Percentiles rank a stretch among this genome's conserved stretches.
phyloP scores from a whole-genome alignment of 1,140 invertebrate species.

The Octopus bimaculoides region DNA sequence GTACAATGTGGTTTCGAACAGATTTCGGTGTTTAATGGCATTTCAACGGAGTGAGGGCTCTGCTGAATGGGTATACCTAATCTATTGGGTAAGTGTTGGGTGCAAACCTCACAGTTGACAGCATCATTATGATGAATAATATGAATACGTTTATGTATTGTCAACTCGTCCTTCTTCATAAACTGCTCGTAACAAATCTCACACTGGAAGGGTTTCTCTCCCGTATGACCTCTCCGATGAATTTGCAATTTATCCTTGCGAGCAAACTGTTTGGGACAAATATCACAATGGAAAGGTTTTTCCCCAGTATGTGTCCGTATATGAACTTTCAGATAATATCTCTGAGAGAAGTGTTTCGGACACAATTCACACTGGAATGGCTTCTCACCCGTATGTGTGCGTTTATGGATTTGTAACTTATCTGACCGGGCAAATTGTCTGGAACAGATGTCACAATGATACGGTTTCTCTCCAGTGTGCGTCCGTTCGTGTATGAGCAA shows the following conservation, averaged over 20 bases:
- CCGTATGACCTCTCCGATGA: conserved; percentile 10
- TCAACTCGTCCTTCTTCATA: conserved; percentile 62
- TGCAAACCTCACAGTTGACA: conserved; percentile 55
- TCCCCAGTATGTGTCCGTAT: conserved; percentile 10
- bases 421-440: conserved; percentile 86
- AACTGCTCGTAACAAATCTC: conserved; percentile 78
- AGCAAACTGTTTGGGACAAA: conserved; percentile 68
- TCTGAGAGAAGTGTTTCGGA: conserved; percentile 4
- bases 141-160: neutral
- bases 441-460: conserved; percentile 84
- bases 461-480: conserved; percentile 86
- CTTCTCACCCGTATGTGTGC: conserved; percentile 15
- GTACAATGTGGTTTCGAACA: neutral
- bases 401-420: conserved; percentile 64
- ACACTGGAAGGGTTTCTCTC: conserved; percentile 57
- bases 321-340: conserved; percentile 6
- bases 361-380: neutral
- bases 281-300: conserved; percentile 9
- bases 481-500: neutral
- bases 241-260: conserved; percentile 56
- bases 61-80: conserved; percentile 30
- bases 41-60: conserved; percentile 17
- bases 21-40: conserved; percentile 7
- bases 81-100: conserved; percentile 28
- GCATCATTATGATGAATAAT: conserved; percentile 30